phyloP scores from a whole-genome alignment of 2,797 vertebrate genomes.

The Scyliorhinus canicula region DNA sequence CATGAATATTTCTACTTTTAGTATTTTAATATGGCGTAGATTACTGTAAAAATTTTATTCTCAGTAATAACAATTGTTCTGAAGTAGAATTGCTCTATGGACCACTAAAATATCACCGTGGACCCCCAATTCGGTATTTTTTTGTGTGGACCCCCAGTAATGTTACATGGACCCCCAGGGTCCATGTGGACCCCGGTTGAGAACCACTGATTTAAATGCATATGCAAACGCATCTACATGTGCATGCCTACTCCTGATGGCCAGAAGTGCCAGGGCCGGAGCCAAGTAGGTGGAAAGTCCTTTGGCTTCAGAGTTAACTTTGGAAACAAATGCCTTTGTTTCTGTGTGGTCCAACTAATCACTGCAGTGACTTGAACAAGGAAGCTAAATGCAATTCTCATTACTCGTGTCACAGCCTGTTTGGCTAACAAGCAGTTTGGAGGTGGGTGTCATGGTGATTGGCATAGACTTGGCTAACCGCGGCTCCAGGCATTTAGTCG shows the following conservation, averaged over 20 bases:
- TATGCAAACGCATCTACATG: neutral
- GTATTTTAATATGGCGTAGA: no score
- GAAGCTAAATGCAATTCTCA: neutral
- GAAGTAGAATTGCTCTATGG: no score
- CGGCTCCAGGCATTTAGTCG: neutral
- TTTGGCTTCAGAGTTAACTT: neutral
- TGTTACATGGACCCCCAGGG: no score
- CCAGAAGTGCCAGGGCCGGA: neutral
- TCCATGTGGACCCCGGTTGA: no score
- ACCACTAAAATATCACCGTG: no score
- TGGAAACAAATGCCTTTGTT: neutral
- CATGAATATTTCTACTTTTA: no score
- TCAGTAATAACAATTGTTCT: no score
- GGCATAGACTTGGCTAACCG: neutral
- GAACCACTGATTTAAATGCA: neutral
- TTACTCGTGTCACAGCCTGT: neutral
- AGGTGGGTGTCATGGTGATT: neutral
- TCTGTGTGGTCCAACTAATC: neutral
- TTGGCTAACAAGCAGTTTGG: neutral
- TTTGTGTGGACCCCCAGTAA: no score
- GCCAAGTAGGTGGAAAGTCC: neutral
- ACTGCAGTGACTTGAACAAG: neutral
- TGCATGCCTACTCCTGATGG: neutral
- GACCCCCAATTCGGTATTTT: no score
- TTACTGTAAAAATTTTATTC: no score